Evolutionary conservation across 2,113 vertebrate genomes (phyloP), one percentile per base, ranked within the genome.

Genomic region (Channa argus): DNA sequence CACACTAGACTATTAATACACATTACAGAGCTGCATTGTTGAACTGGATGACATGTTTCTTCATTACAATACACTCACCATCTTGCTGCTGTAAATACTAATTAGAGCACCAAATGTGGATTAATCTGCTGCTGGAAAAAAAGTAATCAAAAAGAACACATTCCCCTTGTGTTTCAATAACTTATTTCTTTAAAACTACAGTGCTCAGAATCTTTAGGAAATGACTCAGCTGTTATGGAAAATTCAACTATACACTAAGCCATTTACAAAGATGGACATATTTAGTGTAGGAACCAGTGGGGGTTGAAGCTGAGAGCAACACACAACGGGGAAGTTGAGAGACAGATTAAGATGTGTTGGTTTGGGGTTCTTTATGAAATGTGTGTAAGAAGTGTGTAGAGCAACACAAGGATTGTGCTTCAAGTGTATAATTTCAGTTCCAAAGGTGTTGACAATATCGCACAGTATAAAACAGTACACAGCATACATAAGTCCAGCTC

Each of bases 61-160:
- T 58, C 33, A 59, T 51, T 49, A 50, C 24, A 56, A 51, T 66
- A 39, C 34, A 33, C 5, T 34, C 6, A 45, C 43, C n/a, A 1
- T 13, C 51, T 38, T 53, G 43, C n/a, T 53, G 46, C 14, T 14
- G 10, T 55, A 46, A 46, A 38, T 52, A 58, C 45, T 41, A 39
- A 77, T 8, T 43, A 70, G 63, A 12, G 6, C n/a, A 45, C 33
- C 14, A 63, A 52, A 39, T 69, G 59, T 74, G 43, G 15, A 50
- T 55, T 45, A 10, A 34, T 44, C 49, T 3, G 0, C 24, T 2
- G 8, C n/a, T 52, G 9, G 9, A 24, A 51, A 71, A 72, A 41
- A 36, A 37, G 8, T 65, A 39, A 11, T 43, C 4, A 39, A n/a
- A 7, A 68, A 41, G 51, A 5, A 45, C 45, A 33, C 11, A 6